These are phyloP conservation scores for Drosophila varians DNA, from an alignment of 1,140 invertebrate genomes.

Conservation along the genomic window DNA sequence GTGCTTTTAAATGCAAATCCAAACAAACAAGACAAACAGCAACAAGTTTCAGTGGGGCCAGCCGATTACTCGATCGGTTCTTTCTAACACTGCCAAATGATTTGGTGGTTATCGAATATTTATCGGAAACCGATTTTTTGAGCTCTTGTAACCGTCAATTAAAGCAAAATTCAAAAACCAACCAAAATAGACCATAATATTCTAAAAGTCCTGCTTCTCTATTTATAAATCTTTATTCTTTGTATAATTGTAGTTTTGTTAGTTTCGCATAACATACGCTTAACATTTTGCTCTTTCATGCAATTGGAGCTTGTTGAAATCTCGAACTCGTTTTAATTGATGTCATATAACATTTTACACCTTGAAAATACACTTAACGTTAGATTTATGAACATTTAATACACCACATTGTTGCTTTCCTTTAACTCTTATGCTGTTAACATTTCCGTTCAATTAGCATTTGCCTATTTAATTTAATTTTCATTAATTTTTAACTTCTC, in stretches of 20 bases:
- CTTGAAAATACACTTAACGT: conserved; percentile 56
- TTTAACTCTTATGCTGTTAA: conserved; percentile 46
- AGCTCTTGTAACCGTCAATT: no score
- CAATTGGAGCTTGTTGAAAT: conserved; percentile 61
- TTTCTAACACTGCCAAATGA: no score
- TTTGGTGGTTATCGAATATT: no score
- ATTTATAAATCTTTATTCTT: conserved; percentile 80
- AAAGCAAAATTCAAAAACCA: no score
- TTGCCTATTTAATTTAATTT: background rate
- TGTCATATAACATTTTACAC: conserved; percentile 59
- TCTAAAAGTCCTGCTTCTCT: no score
- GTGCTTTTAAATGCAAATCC: no score
- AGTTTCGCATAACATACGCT: conserved; percentile 79
- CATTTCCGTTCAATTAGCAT: conserved; percentile 15
- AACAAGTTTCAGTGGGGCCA: no score
- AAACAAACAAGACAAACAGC: no score
- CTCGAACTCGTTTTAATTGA: conserved; percentile 58
- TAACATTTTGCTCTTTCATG: conserved; percentile 60
- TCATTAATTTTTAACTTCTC: conserved; percentile 39
- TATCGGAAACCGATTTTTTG: no score
- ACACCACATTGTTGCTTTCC: conserved; percentile 55
- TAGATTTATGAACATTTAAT: conserved; percentile 63
- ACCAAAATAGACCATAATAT: no score
- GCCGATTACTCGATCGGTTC: no score
- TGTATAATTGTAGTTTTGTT: conserved; percentile 79